Percentiles rank a stretch among this genome's conserved stretches.
phyloP scores from a whole-genome alignment of 2,888 invertebrate genomes.

The Ophion costatus region DNA sequence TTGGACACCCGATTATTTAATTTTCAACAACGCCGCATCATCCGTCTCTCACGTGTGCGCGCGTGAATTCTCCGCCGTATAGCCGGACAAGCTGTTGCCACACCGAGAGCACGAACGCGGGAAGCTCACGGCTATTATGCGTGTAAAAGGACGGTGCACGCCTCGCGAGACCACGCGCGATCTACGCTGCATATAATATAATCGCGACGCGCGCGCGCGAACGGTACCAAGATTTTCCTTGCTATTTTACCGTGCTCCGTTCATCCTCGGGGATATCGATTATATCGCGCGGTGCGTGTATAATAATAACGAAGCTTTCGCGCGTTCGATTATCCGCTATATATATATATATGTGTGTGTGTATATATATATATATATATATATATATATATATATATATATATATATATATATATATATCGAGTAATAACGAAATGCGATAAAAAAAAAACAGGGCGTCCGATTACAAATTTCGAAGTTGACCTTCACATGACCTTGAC shows the following conservation, averaged over 20 bases:
- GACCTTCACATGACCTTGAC: too few relatives aligned
- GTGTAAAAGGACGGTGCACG: slow-evolving; percentile 1
- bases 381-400: neutral
- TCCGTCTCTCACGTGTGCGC: neutral
- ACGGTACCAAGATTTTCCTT: slow-evolving; percentile 22
- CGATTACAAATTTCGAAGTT: too few relatives aligned
- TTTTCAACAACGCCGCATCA: too few relatives aligned
- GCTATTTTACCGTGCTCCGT: slow-evolving; percentile 33
- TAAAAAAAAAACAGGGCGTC: too few relatives aligned
- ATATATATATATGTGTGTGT: neutral
- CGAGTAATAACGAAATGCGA: too few relatives aligned
- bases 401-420: neutral
- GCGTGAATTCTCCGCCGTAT: neutral
- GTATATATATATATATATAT: slow-evolving; percentile 5
- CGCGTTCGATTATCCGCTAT: slow-evolving; percentile 36
- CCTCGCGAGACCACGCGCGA: neutral
- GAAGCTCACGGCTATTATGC: slow-evolving; percentile 36
- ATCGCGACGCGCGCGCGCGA: too few relatives aligned
- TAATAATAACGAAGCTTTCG: slow-evolving; percentile 36
- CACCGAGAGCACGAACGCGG: neutral
- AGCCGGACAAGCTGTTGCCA: neutral
- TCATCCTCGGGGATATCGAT: slow-evolving; percentile 35
- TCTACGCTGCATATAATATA: neutral
- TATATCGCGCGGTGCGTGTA: slow-evolving; percentile 34
- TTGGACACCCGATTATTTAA: too few relatives aligned